Conservation (phyloP, 2,113 vertebrate species). For the Lycaon pictus region DNA sequence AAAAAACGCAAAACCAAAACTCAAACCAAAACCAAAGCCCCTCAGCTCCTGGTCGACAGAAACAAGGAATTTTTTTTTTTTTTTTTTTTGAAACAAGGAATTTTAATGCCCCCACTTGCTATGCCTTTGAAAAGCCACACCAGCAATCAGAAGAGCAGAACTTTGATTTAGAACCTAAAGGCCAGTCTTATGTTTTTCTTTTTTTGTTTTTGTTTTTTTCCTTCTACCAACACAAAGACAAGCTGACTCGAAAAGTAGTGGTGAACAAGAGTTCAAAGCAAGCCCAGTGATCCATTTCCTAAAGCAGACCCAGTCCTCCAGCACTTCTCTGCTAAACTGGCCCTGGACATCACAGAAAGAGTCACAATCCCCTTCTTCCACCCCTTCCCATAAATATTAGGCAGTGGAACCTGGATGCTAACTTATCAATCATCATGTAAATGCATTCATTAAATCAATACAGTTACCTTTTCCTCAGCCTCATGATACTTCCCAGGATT, state of each 20-base stretch:
- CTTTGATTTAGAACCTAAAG: conserved; percentile 81
- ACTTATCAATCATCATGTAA: conserved; percentile 58
- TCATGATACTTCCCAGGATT: neutral
- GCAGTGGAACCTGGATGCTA: conserved; percentile 48
- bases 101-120: conserved; percentile 70
- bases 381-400: conserved; percentile 30
- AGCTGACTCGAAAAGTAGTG: conserved; percentile 79
- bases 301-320: conserved; percentile 33
- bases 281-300: conserved; percentile 46
- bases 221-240: conserved; percentile 73
- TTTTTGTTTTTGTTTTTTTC: neutral
- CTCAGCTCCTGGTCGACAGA: conserved; percentile 25
- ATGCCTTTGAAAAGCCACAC: conserved; percentile 77
- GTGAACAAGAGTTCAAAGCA: conserved; percentile 82
- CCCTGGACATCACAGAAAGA: neutral
- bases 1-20: neutral
- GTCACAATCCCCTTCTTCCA: neutral
- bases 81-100: conserved; percentile 31
- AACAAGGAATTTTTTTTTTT: conserved; percentile 54
- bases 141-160: conserved; percentile 56
- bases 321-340: neutral
- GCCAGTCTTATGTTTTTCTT: conserved; percentile 45
- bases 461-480: conserved; percentile 54
- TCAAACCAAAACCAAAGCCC: neutral
- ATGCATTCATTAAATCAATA: conserved; percentile 65